Conservation (phyloP, 2,888 invertebrate species). For the Amblyjoppa fuscipennis region DNA sequence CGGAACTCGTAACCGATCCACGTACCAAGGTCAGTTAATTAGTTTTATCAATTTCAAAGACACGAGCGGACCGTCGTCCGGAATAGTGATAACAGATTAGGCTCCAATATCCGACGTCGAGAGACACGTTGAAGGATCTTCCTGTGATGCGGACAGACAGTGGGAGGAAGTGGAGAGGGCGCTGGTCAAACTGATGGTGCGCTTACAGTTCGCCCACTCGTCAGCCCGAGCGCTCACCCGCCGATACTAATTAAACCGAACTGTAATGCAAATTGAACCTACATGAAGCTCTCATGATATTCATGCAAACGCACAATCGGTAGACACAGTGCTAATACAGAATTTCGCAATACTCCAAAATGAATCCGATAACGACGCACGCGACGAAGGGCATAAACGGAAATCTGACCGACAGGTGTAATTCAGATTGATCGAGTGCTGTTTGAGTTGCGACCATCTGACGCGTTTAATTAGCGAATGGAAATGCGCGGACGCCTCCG, state of each 20-base stretch:
- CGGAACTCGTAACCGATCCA: conserved; percentile 94
- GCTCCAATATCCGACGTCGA: conserved; percentile 24
- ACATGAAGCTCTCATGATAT: neutral
- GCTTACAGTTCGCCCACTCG: neutral
- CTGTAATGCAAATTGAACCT: neutral
- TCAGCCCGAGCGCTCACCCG: neutral
- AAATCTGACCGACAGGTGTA: too few relatives aligned
- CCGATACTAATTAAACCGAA: neutral
- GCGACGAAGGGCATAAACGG: too few relatives aligned
- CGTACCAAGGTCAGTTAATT: conserved; percentile 90
- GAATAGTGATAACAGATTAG: conserved; percentile 5
- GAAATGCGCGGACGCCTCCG: too few relatives aligned
- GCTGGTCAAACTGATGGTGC: neutral
- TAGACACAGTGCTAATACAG: too few relatives aligned
- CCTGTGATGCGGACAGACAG: neutral
- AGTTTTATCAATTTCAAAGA: neutral
- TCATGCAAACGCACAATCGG: neutral
- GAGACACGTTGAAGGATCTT: neutral
- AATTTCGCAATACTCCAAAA: too few relatives aligned
- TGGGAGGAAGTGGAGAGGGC: neutral
- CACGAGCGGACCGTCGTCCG: neutral
- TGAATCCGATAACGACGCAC: too few relatives aligned
- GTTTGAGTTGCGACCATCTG: too few relatives aligned
- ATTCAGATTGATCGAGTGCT: too few relatives aligned
- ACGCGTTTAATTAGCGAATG: too few relatives aligned